These are phyloP conservation scores for Candidula unifasciata DNA, from an alignment of 2,888 invertebrate genomes.

Conservation along the genomic window DNA sequence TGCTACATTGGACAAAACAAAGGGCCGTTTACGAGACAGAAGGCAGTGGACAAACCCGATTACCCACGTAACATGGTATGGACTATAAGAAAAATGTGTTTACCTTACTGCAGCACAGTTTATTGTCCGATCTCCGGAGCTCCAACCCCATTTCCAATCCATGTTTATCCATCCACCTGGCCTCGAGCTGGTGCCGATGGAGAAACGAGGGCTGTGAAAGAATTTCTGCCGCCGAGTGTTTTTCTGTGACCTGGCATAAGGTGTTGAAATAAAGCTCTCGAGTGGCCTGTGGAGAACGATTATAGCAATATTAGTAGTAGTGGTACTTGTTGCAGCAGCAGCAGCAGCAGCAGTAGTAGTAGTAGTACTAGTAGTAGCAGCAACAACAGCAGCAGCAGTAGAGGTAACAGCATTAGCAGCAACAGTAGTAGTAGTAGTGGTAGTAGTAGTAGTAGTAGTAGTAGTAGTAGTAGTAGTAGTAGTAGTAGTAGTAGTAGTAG, in stretches of 20 bases:
- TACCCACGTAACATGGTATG: too few species aligned
- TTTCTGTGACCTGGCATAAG: neutral
- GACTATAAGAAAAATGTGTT: too few species aligned
- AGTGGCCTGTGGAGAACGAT: constrained; percentile 15
- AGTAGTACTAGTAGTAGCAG: too few species aligned
- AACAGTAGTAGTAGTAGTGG: too few species aligned
- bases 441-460: too few species aligned
- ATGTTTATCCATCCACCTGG: constrained; percentile 25
- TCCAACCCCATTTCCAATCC: constrained; percentile 33
- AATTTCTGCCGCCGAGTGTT: constrained; percentile 19
- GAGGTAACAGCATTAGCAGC: too few species aligned
- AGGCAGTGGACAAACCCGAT: too few species aligned
- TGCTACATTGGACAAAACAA: neutral
- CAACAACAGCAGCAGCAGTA: neutral
- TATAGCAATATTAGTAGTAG: neutral
- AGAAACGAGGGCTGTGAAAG: neutral
- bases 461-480: too few species aligned
- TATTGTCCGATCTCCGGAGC: constrained; percentile 28
- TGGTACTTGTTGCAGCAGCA: neutral
- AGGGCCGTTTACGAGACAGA: too few species aligned
- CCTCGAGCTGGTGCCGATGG: neutral
- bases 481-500: too few species aligned
- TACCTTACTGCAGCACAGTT: constrained; percentile 21
- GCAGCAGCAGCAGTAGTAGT: too few species aligned
- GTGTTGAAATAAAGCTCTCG: constrained; percentile 1